These are phyloP conservation scores for Podiceps cristatus DNA, from an alignment of 2,113 vertebrate species.

Conservation along the genomic window DNA sequence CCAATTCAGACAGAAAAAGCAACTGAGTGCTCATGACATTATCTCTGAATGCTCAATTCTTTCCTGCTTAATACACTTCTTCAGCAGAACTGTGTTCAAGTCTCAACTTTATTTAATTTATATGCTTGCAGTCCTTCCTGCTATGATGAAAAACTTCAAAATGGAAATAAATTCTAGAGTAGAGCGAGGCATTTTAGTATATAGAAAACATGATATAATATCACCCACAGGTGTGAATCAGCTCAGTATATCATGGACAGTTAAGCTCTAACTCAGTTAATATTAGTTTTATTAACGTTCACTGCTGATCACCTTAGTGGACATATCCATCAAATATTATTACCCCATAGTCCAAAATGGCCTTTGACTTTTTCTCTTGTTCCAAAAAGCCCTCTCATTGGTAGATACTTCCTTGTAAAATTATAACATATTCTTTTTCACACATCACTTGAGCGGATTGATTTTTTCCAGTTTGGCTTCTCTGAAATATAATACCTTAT, in stretches of 20 bases:
- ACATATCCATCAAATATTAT: not conserved
- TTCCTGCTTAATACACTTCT: not conserved
- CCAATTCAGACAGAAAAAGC: not conserved
- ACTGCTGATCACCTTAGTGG: not conserved
- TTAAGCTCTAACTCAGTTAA: not conserved
- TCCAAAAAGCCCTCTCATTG: not conserved
- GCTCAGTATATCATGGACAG: not conserved
- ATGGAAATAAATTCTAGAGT: not conserved
- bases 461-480: not conserved
- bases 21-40: not conserved
- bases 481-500: not conserved
- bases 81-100: not conserved
- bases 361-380: not conserved
- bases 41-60: not conserved
- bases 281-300: constrained; percentile 5
- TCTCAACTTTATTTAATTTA: not conserved
- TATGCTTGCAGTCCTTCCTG: not conserved
- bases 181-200: not conserved
- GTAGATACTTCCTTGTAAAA: not conserved
- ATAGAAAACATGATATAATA: not conserved
- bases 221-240: not conserved
- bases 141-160: not conserved
- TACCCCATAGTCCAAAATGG: not conserved
- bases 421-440: not conserved
- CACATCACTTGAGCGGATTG: not conserved